These are phyloP conservation scores for Epizoanthus scotinus DNA, from an alignment of 92 coral and sea anemone genomes.

Conservation along the genomic window DNA sequence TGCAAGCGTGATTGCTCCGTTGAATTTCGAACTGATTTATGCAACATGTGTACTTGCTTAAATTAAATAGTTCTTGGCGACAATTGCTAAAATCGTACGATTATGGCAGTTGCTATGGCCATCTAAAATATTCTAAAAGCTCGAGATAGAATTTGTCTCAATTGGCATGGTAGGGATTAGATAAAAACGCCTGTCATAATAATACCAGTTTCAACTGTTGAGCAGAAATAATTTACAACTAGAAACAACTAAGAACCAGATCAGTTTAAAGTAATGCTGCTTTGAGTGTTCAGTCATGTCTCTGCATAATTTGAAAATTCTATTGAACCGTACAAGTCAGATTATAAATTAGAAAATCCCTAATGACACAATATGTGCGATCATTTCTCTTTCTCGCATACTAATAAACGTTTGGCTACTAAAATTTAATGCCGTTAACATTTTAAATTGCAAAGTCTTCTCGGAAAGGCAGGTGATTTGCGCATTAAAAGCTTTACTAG, in stretches of 20 bases:
- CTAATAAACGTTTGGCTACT: conserved; percentile 28
- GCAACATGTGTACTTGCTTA: neutral
- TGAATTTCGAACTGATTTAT: neutral
- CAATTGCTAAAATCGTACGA: neutral
- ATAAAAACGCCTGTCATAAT: too few species aligned
- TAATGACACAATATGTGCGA: neutral
- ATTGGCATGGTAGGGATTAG: neutral
- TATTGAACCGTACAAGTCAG: neutral
- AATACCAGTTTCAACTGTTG: neutral
- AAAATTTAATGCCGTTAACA: neutral
- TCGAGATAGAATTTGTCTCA: neutral
- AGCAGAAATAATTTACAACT: neutral
- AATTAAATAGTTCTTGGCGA: neutral
- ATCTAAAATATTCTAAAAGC: neutral
- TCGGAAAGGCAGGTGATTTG: conserved; percentile 27
- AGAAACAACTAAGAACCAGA: neutral
- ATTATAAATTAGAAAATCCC: neutral
- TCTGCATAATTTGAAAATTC: neutral
- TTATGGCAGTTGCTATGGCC: neutral
- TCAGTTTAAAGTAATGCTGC: neutral
- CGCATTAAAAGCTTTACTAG: conserved; percentile 32
- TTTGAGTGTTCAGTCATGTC: conserved; percentile 12
- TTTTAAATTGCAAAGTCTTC: conserved; percentile 22
- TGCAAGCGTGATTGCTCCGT: neutral
- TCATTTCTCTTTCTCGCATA: conserved; percentile 17